Percentiles rank a stretch among this genome's conserved stretches.
Conservation (phyloP, 2,888 invertebrate species). For the Ectemnius lituratus region DNA sequence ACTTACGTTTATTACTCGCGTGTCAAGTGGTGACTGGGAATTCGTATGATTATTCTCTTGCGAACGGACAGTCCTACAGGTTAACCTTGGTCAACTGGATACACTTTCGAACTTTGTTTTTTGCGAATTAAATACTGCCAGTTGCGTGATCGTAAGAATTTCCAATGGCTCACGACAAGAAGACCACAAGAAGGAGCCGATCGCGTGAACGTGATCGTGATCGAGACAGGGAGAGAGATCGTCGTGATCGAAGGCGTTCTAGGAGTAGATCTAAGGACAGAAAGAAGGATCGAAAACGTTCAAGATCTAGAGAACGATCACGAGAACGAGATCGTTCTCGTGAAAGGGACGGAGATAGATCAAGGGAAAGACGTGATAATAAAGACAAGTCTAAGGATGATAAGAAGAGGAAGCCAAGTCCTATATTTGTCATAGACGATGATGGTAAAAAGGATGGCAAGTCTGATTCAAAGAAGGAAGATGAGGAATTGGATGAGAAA, state of each 20-base stretch:
- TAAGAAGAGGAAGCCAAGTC: constrained; percentile 75
- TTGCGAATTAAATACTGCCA: no score
- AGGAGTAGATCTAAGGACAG: constrained; percentile 72
- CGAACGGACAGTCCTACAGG: no score
- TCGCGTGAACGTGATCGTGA: constrained; percentile 77
- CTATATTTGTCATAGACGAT: constrained; percentile 76
- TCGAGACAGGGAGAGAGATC: constrained; percentile 73
- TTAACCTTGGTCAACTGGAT: no score
- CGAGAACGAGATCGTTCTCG: constrained; percentile 78
- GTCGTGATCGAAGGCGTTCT: constrained; percentile 69
- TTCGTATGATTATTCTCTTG: no score
- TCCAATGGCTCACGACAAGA: constrained; percentile 79
- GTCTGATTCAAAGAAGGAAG: constrained; percentile 70
- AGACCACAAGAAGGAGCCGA: constrained; percentile 78
- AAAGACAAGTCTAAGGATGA: constrained; percentile 73
- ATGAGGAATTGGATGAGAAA: constrained; percentile 69
- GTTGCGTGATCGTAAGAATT: no score
- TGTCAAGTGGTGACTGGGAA: no score
- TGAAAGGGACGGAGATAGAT: constrained; percentile 71
- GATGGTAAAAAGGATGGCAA: constrained; percentile 70
- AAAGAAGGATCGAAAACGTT: constrained; percentile 63
- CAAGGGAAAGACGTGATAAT: constrained; percentile 64
- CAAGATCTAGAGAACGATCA: constrained; percentile 67
- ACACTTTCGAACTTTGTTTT: no score
- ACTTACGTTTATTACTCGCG: no score